Conservation (phyloP, 1,140 invertebrate species). For the Sarcophaga peregrina region DNA sequence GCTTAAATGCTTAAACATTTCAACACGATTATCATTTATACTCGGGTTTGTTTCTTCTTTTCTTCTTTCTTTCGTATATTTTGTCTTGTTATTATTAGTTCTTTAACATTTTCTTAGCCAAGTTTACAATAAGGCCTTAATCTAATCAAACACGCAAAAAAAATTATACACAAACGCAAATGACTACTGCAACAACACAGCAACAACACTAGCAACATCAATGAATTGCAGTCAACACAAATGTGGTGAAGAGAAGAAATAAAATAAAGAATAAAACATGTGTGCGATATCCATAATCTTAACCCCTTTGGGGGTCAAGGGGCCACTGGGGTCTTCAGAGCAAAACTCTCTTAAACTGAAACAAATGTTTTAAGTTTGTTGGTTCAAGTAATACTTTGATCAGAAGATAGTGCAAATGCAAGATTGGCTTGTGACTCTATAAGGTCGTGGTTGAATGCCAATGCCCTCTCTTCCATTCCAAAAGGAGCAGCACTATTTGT, state of each 20-base stretch:
- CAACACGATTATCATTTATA: conserved; percentile 40
- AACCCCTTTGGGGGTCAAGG: not conserved
- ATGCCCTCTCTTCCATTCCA: too few species aligned
- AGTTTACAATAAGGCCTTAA: conserved; percentile 18
- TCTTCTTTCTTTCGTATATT: too few species aligned
- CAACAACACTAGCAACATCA: not conserved
- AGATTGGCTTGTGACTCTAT: too few species aligned
- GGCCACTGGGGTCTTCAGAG: not conserved
- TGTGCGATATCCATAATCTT: conserved; percentile 15
- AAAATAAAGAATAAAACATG: not conserved
- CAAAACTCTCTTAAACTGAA: too few species aligned
- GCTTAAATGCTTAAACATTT: conserved; percentile 37
- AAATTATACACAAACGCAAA: conserved; percentile 6
- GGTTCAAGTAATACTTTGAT: too few species aligned
- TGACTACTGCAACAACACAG: not conserved
- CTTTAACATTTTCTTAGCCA: conserved; percentile 13
- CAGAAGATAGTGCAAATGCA: too few species aligned
- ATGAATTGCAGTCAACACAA: not conserved
- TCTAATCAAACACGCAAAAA: conserved; percentile 41
- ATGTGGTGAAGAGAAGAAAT: too few species aligned
- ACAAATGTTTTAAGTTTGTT: too few species aligned
- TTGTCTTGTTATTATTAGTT: conserved; percentile 1
- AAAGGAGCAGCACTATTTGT: too few species aligned
- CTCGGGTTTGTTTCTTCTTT: not conserved
- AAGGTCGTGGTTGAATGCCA: too few species aligned